Evolutionary conservation across 2,113 vertebrate species (phyloP).

Genomic region (Oreochromis niloticus): DNA sequence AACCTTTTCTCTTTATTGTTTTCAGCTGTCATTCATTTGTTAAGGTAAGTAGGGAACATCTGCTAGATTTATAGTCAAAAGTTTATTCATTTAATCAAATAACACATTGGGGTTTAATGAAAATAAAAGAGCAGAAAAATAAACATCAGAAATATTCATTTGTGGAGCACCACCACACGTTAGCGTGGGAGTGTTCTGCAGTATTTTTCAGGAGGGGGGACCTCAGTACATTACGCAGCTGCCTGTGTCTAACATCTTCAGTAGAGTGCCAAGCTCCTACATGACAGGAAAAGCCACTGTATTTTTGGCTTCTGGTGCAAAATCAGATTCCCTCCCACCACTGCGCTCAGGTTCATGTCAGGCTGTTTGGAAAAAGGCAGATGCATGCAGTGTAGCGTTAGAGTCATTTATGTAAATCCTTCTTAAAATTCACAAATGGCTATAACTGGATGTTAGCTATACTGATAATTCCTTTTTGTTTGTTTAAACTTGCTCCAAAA

Average conservation of each 20-base stretch:
- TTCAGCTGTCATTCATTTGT: not conserved
- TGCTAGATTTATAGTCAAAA: not conserved
- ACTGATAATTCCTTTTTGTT: not conserved
- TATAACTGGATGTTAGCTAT: not conserved
- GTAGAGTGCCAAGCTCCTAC: slow-evolving; percentile 16
- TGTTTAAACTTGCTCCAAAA: not conserved
- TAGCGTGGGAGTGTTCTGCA: not conserved
- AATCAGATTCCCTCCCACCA: slow-evolving; percentile 2
- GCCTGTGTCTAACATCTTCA: slow-evolving; percentile 20
- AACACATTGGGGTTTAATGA: not conserved
- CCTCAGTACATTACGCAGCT: slow-evolving; percentile 12
- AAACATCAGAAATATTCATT: not conserved
- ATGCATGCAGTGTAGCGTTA: not conserved
- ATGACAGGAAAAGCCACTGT: slow-evolving; percentile 16
- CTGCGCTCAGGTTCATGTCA: slow-evolving; percentile 2
- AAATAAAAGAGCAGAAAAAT: not conserved
- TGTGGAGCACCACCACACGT: not conserved
- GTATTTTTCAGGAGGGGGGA: not conserved
- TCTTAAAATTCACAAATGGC: not conserved
- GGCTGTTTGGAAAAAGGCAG: not conserved
- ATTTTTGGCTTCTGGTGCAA: slow-evolving; percentile 11
- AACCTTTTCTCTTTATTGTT: not conserved
- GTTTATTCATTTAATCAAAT: not conserved
- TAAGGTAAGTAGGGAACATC: not conserved
- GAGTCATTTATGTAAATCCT: not conserved